Percentiles rank a stretch among this genome's conserved stretches.
These are phyloP conservation scores for Uria aalge DNA, from an alignment of 2,113 vertebrate genomes.

Conservation along the genomic window DNA sequence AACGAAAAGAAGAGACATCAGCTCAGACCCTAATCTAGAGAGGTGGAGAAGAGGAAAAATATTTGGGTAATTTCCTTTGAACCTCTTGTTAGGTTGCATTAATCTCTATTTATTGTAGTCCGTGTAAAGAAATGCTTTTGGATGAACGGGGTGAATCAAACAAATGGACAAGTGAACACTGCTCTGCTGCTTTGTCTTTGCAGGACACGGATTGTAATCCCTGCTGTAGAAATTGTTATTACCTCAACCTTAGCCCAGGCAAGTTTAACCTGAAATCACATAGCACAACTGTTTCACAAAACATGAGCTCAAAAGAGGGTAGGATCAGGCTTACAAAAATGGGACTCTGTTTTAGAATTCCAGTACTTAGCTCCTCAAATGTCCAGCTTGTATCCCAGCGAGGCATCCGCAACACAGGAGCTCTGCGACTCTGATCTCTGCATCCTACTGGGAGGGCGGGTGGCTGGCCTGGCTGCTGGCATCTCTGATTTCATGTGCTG, in stretches of 20 bases:
- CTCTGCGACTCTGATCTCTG: background rate
- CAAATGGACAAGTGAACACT: background rate
- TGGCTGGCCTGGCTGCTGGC: background rate
- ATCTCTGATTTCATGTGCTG: background rate
- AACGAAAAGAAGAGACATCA: background rate
- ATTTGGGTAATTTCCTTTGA: background rate
- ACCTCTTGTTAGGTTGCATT: background rate
- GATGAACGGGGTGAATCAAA: background rate
- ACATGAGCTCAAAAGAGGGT: background rate
- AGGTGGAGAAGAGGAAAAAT: background rate
- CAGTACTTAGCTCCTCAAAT: background rate
- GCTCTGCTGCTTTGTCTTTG: background rate
- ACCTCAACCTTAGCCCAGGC: background rate
- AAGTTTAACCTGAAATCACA: background rate
- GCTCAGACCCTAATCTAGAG: background rate
- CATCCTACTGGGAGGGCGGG: background rate
- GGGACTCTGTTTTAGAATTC: background rate
- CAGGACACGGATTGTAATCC: background rate
- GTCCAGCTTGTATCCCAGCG: background rate
- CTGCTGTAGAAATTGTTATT: background rate
- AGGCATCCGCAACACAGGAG: background rate
- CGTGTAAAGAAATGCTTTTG: background rate
- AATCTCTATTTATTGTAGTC: background rate
- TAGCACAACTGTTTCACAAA: background rate
- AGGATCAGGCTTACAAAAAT: background rate